Percentiles rank a stretch among this genome's conserved stretches.
phyloP scores from a whole-genome alignment of 1,140 invertebrate genomes.

The Drosophila cardini region DNA sequence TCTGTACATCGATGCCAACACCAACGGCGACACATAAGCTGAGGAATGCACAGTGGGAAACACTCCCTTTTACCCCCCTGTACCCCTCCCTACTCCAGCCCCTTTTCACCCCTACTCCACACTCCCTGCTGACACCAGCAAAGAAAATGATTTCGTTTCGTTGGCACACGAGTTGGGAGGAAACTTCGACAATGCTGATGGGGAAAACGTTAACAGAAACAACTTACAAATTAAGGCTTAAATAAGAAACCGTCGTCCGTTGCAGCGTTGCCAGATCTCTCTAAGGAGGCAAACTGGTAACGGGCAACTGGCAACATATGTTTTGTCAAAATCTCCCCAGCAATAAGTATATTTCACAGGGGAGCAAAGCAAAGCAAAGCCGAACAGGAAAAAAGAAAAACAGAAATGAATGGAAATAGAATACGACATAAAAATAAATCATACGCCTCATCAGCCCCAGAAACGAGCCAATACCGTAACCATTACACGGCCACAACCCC shows the following conservation, averaged over 20 bases:
- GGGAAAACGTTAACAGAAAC: constrained; percentile 39
- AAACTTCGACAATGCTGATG: constrained; percentile 49
- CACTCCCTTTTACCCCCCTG: not conserved
- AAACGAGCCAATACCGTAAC: constrained; percentile 69
- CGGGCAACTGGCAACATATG: constrained; percentile 71
- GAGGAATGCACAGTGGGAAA: constrained; percentile 39
- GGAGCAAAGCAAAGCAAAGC: not conserved
- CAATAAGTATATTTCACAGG: constrained; percentile 12
- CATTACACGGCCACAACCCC: constrained; percentile 51
- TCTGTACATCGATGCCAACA: constrained; percentile 28
- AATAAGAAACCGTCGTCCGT: constrained; percentile 41
- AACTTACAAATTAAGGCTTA: constrained; percentile 57
- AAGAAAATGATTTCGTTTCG: constrained; percentile 39
- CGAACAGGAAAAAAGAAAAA: no score
- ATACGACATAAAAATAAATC: constrained; percentile 81
- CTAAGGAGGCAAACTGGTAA: constrained; percentile 47
- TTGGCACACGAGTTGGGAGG: constrained; percentile 38
- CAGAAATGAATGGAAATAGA: constrained; percentile 63
- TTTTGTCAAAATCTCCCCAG: constrained; percentile 37
- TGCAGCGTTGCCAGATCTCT: constrained; percentile 19
- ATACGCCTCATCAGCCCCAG: constrained; percentile 77
- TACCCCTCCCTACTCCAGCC: not conserved
- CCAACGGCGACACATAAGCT: constrained; percentile 31
- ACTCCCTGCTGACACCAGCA: not conserved
- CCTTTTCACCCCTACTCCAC: not conserved